These are phyloP conservation scores for Macrobrachium rosenbergii DNA, from an alignment of 1,140 invertebrate genomes.

Conservation along the genomic window DNA sequence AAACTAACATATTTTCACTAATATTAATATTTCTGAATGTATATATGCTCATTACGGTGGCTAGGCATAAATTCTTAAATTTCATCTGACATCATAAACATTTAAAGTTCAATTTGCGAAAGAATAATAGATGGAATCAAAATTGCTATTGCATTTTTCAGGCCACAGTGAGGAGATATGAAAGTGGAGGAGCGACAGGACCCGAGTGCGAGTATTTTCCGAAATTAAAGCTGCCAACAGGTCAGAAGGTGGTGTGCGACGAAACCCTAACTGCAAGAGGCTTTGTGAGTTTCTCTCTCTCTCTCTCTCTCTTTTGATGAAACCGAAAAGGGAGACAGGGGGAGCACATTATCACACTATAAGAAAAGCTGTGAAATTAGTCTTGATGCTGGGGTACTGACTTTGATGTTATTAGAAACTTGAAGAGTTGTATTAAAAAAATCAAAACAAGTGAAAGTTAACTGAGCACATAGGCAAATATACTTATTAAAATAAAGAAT, in stretches of 20 bases:
- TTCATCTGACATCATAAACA: no score
- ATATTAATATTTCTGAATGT: no score
- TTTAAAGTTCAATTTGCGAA: no score
- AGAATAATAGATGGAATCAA: no score
- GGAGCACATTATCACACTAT: no score
- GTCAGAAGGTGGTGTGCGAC: constrained; percentile 74
- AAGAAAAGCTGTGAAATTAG: no score
- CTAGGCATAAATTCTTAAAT: no score
- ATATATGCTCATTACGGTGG: no score
- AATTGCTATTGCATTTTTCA: not conserved
- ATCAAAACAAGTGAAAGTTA: not conserved
- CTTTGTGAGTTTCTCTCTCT: constrained; percentile 44
- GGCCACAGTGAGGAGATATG: constrained; percentile 56
- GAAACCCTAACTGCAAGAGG: constrained; percentile 70
- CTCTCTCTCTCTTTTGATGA: no score
- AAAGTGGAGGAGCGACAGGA: constrained; percentile 53
- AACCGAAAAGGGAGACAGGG: not conserved
- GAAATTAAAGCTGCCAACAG: constrained; percentile 72
- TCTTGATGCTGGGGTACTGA: not conserved
- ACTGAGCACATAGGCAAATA: not conserved
- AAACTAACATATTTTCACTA: no score
- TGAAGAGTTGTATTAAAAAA: not conserved
- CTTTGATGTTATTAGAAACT: not conserved
- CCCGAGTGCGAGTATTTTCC: constrained; percentile 71
- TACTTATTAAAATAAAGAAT: not conserved